Conservation (phyloP, 2,888 invertebrate genomes). For the Bellardia pandia region DNA sequence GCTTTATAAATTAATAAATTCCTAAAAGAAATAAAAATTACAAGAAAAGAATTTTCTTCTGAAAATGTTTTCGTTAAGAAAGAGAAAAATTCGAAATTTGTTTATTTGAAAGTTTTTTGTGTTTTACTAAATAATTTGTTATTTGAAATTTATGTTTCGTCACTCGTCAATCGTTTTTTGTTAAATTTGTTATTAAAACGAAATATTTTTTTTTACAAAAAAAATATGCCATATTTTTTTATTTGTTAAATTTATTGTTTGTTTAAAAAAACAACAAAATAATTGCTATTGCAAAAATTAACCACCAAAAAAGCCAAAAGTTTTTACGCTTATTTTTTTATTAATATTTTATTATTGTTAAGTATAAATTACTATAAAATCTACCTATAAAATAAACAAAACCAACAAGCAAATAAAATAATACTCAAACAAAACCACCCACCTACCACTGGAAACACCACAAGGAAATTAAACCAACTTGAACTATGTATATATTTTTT, state of each 20-base stretch:
- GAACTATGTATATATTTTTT: constrained; percentile 23
- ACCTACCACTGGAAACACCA: constrained; percentile 36
- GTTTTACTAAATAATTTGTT: constrained; percentile 27
- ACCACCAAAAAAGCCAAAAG: constrained; percentile 65
- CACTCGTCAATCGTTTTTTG: constrained; percentile 22
- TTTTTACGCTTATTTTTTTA: constrained; percentile 68
- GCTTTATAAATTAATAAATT: constrained; percentile 21
- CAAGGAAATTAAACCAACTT: constrained; percentile 39
- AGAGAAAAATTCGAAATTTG: constrained; percentile 58
- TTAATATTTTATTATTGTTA: constrained; percentile 51
- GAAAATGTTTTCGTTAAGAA: constrained; percentile 58
- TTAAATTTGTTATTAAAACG: constrained; percentile 36
- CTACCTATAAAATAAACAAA: constrained; percentile 8
- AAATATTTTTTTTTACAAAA: constrained; percentile 17
- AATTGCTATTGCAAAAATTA: constrained; percentile 57
- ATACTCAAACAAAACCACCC: constrained; percentile 40
- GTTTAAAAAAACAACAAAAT: constrained; percentile 12
- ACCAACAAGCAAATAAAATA: constrained; percentile 1
- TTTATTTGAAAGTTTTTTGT: constrained; percentile 29
- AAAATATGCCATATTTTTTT: constrained; percentile 56
- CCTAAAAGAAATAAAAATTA: constrained; percentile 24
- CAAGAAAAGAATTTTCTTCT: constrained; percentile 5
- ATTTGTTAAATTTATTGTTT: constrained; percentile 63
- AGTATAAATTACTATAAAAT: constrained; percentile 56
- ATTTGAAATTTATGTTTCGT: constrained; percentile 30